A percentile compares a stretch with the other conserved stretches of the same genome.
Conservation (phyloP, 2,113 vertebrate genomes). For the Cyprinus carpio region DNA sequence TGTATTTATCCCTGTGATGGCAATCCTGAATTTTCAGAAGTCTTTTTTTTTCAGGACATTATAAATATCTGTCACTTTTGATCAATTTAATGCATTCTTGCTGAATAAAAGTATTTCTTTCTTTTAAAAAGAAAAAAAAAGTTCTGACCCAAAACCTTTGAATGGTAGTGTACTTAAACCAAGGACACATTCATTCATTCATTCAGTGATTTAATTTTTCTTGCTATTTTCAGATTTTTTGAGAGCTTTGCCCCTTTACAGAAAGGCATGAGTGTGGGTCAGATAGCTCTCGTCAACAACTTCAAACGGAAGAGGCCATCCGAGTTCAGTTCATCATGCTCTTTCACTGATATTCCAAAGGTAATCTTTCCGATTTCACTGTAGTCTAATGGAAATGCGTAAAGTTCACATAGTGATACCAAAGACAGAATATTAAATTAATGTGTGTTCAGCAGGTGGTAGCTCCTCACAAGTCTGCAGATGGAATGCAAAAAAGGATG, state of each 20-base stretch:
- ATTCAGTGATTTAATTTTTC: background rate
- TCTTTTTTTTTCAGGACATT: no score
- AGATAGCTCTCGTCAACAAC: slow-evolving; percentile 77
- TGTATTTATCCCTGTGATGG: background rate
- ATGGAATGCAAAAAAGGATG: slow-evolving; percentile 89
- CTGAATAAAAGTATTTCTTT: background rate
- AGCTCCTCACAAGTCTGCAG: slow-evolving; percentile 66
- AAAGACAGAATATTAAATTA: background rate
- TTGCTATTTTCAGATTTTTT: slow-evolving; percentile 71
- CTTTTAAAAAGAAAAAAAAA: background rate
- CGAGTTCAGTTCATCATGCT: slow-evolving; percentile 57
- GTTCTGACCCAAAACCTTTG: background rate
- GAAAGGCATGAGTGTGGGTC: slow-evolving; percentile 79
- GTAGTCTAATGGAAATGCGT: background rate
- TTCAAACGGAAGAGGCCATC: slow-evolving; percentile 77
- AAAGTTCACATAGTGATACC: background rate
- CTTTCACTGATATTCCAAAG: slow-evolving; percentile 78
- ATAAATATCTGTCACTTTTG: background rate
- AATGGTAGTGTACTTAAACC: background rate
- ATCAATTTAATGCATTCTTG: background rate
- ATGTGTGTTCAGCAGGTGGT: slow-evolving; percentile 73
- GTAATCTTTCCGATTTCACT: slow-evolving; percentile 70
- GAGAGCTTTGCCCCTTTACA: slow-evolving; percentile 78
- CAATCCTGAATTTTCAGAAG: background rate
- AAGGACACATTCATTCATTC: background rate